A percentile compares a stretch with the other conserved stretches of the same genome.
Conservation (phyloP, 2,113 vertebrate species). For the Brachypodius melanocephalos region DNA sequence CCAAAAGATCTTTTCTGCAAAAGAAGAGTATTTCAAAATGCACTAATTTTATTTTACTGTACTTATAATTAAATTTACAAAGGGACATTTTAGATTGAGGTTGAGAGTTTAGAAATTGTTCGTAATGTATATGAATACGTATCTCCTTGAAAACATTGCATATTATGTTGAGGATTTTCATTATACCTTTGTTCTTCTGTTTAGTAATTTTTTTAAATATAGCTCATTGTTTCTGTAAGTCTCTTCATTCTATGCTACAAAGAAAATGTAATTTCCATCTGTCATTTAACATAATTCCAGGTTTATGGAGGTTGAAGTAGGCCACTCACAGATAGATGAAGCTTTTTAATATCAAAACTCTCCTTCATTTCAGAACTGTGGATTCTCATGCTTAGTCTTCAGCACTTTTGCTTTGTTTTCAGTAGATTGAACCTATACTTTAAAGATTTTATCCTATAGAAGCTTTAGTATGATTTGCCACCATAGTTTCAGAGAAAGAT, state of each 20-base stretch:
- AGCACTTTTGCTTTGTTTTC: not conserved
- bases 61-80: not conserved
- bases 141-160: not conserved
- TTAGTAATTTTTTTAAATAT: not conserved
- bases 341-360: not conserved
- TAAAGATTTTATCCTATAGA: not conserved
- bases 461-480: not conserved
- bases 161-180: not conserved
- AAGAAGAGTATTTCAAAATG: not conserved
- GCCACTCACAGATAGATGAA: accelerated
- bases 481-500: not conserved
- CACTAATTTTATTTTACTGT: not conserved
- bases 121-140: not conserved
- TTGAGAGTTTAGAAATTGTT: not conserved
- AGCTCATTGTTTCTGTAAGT: not conserved
- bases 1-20: not conserved
- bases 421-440: not conserved
- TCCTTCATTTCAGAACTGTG: not conserved
- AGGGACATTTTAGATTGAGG: not conserved
- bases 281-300: not conserved
- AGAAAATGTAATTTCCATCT: not conserved
- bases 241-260: not conserved
- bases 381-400: not conserved
- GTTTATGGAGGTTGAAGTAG: not conserved
- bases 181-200: not conserved